Evolutionary conservation across 1,140 invertebrate genomes (phyloP), one percentile per base, ranked within the genome.

Genomic region (Arctopsyche grandis): DNA sequence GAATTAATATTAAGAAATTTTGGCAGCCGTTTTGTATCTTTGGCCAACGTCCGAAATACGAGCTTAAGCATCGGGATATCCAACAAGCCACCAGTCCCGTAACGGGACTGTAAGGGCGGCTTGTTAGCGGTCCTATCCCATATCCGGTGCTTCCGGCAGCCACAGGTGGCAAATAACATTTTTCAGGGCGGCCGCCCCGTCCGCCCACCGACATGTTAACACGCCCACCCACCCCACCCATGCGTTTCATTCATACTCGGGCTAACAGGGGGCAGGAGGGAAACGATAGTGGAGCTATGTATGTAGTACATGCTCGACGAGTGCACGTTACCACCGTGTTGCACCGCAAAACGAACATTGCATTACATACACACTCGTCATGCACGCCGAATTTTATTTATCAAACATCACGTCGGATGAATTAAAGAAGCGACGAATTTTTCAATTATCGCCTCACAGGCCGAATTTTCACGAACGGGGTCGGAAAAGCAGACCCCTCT

Each of bases 121-220:
- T 38, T 38, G 29, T 38, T 38, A 38, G 29, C 29, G 29, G 29
- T 7, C 29, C 29, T 26, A 19, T 29, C 60, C 60, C 60, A 12
- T 66, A 22, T 21, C 19, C 24, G 60, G 29, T 38, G 29, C 60
- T 21, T 19, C 21, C 66, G 22, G 24, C 66, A 73, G 21, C 69
- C 69, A 73, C 69, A 73, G 69, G 69, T 73, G 69, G 69, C 69
- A 73, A 48, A 73, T 73, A 73, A 73, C 69, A 73, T 73, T 73
- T 73, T 73, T 73, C 69, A 73, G 29, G 29, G 29, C 29, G 29
- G 29, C 29, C 29, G 16, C 38, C 69, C 12, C 48, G 48, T 52
- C 69, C 69, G 69, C 69, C 69, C 69, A 73, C 38, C 38, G 69
- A 73, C 38, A 22, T 69, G 66, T 69, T 69, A 69, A 73, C 69